Conservation (phyloP, 2,888 invertebrate species). For the Lordiphosa andalusiaca region DNA sequence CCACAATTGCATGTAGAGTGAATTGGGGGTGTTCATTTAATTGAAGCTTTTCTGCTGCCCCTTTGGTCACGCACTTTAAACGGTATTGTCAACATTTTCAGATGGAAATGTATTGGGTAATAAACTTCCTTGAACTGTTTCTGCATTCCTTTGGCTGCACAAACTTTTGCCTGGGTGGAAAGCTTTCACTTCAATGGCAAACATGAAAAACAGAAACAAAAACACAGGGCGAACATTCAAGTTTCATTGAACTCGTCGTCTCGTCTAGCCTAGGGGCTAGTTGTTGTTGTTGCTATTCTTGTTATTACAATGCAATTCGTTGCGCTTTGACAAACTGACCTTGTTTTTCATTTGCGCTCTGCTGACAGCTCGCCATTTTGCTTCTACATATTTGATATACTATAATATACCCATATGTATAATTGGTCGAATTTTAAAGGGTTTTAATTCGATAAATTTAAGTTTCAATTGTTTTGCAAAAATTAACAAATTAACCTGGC, state of each 20-base stretch:
- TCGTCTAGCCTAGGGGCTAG: constrained; percentile 7
- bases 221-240: constrained; percentile 18
- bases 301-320: constrained; percentile 25
- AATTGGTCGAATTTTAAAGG: constrained; percentile 16
- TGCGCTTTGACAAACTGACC: constrained; percentile 57
- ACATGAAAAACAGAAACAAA: background rate
- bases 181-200: constrained; percentile 59
- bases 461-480: constrained; percentile 13
- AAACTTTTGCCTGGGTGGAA: constrained; percentile 1
- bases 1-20: constrained; percentile 26
- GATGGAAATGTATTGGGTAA: too few relatives aligned
- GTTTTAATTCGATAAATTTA: constrained; percentile 16
- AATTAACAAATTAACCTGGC: constrained; percentile 28
- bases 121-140: constrained; percentile 1
- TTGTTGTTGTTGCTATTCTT: constrained; percentile 10
- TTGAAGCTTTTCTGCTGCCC: constrained; percentile 26
- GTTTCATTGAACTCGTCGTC: constrained; percentile 55
- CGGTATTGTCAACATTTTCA: constrained; percentile 18
- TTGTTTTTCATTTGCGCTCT: constrained; percentile 52
- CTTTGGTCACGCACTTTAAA: constrained; percentile 34
- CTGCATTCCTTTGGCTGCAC: too few relatives aligned
- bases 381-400: constrained; percentile 5
- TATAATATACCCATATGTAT: too few relatives aligned
- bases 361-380: constrained; percentile 27
- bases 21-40: constrained; percentile 30